Evolutionary conservation across 2,797 vertebrate species (phyloP).

Genomic region (Anguilla marmorata): DNA sequence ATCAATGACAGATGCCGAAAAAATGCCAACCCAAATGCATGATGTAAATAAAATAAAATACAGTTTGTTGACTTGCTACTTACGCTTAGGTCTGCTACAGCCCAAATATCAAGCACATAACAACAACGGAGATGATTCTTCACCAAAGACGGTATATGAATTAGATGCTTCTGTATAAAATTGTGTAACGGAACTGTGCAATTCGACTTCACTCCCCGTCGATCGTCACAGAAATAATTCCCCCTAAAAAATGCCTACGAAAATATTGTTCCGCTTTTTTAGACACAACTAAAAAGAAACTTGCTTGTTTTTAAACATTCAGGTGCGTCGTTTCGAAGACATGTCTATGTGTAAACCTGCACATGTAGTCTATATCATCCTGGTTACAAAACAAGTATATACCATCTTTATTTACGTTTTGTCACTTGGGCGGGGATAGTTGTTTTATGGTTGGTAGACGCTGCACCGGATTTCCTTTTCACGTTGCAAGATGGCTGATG

Average conservation of each 20-base stretch:
- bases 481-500: conserved; percentile 79
- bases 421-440: background rate
- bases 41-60: background rate
- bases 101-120: background rate
- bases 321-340: background rate
- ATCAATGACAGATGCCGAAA: conserved; percentile 25
- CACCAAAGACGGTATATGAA: conserved; percentile 20
- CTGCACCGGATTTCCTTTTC: conserved; percentile 28
- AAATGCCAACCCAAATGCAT: conserved; percentile 17
- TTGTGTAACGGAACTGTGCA: conserved; percentile 39
- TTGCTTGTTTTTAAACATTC: background rate
- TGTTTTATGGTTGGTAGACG: background rate
- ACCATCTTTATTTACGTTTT: background rate
- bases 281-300: background rate
- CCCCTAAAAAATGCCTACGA: conserved; percentile 43
- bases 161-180: conserved; percentile 30
- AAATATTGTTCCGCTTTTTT: conserved; percentile 21
- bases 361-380: background rate
- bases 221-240: conserved; percentile 40
- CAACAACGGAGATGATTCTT: conserved; percentile 1
- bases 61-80: conserved; percentile 2
- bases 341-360: background rate
- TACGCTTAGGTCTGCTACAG: conserved; percentile 21
- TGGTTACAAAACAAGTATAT: background rate
- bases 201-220: conserved; percentile 13